These are phyloP conservation scores for Oncorhynchus mykiss DNA, from an alignment of 2,113 vertebrate species.

Conservation along the genomic window DNA sequence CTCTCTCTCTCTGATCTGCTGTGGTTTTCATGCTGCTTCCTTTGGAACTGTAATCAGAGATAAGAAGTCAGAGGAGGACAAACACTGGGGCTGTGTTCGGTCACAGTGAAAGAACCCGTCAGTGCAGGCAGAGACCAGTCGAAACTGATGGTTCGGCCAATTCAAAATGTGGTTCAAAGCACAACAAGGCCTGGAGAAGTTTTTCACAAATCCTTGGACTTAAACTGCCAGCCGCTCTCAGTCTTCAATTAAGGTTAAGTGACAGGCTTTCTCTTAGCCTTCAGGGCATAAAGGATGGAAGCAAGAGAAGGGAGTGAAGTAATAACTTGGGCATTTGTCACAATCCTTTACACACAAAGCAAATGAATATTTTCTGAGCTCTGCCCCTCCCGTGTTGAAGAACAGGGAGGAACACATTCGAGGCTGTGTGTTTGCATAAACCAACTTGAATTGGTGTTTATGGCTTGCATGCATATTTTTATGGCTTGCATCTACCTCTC, in stretches of 20 bases:
- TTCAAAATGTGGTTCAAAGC: slow-evolving; percentile 50
- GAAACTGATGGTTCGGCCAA: slow-evolving; percentile 30
- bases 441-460: slow-evolving; percentile 44
- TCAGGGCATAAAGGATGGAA: slow-evolving; percentile 28
- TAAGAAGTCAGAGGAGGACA: slow-evolving; percentile 31
- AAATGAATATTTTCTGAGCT: slow-evolving; percentile 40
- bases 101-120: slow-evolving; percentile 45
- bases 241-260: slow-evolving; percentile 54
- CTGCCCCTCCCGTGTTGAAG: slow-evolving; percentile 27
- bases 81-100: slow-evolving; percentile 51
- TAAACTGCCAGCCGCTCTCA: slow-evolving; percentile 50
- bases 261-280: slow-evolving; percentile 31
- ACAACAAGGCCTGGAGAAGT: slow-evolving; percentile 41
- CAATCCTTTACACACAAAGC: slow-evolving; percentile 51
- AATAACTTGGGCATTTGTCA: slow-evolving; percentile 54
- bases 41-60: slow-evolving; percentile 34
- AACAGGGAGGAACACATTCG: slow-evolving; percentile 39
- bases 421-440: slow-evolving; percentile 46
- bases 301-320: slow-evolving; percentile 39
- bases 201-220: slow-evolving; percentile 32
- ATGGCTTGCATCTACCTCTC: slow-evolving; percentile 37
- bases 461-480: slow-evolving; percentile 37
- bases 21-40: slow-evolving; percentile 32
- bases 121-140: slow-evolving; percentile 26
- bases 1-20: slow-evolving; percentile 28